Conservation (phyloP, 2,797 vertebrate genomes). For the Rhinoraja longicauda region DNA sequence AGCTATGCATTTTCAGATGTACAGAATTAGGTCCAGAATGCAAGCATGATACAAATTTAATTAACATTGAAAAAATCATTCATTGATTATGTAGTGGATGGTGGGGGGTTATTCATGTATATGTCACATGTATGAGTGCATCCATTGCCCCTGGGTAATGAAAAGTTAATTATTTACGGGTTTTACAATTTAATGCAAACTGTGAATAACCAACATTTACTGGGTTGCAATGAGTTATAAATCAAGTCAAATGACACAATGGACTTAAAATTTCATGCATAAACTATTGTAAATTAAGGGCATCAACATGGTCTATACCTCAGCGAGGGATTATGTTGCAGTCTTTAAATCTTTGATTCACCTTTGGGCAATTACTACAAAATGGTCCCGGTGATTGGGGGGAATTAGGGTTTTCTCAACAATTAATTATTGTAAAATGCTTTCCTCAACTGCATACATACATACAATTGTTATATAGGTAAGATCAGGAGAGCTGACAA, state of each 20-base stretch:
- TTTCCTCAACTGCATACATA: neutral
- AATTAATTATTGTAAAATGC: neutral
- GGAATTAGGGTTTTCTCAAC: neutral
- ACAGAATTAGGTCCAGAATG: neutral
- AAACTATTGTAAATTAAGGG: neutral
- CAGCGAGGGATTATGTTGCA: no score
- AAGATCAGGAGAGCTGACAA: neutral
- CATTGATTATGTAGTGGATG: neutral
- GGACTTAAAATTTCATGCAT: neutral
- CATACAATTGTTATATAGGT: neutral
- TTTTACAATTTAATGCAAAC: neutral
- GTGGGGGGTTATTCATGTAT: neutral
- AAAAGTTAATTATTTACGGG: neutral
- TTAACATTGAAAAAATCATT: neutral
- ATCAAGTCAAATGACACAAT: neutral
- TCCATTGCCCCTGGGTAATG: neutral
- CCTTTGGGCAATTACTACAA: neutral
- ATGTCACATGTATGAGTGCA: neutral
- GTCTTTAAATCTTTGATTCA: neutral
- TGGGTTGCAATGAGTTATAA: neutral
- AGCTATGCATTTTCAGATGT: neutral
- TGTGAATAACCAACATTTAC: neutral
- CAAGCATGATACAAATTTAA: neutral
- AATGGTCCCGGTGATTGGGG: neutral
- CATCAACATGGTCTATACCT: neutral